Conservation (phyloP, 2,113 vertebrate species). For the Toxotes jaculatrix region DNA sequence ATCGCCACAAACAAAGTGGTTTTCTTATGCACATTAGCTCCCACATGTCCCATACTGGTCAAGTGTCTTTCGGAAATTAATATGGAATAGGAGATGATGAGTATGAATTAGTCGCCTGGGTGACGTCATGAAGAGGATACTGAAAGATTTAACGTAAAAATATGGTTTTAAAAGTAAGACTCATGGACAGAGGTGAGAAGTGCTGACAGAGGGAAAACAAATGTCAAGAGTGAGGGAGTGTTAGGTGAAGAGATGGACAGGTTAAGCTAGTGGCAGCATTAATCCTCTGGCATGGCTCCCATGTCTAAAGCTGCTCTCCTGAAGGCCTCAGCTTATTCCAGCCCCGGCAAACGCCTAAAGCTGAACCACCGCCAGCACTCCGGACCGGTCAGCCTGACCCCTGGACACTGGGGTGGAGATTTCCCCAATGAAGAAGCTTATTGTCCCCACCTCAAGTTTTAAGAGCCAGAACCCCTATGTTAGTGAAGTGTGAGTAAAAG, state of each 20-base stretch:
- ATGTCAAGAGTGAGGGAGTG: constrained; percentile 3
- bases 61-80: constrained; percentile 15
- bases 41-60: constrained; percentile 6
- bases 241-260: constrained; percentile 53
- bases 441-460: neutral
- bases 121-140: constrained; percentile 11
- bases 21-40: constrained; percentile 18
- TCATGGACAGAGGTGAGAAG: neutral
- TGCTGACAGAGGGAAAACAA: constrained; percentile 3
- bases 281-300: constrained; percentile 64
- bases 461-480: constrained; percentile 9
- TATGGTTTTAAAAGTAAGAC: neutral
- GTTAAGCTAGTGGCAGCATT: constrained; percentile 56
- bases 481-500: neutral
- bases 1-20: constrained; percentile 8
- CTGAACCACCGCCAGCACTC: constrained; percentile 28
- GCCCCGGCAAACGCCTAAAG: neutral
- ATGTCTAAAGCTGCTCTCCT: constrained; percentile 60
- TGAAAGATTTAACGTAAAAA: neutral
- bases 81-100: constrained; percentile 37
- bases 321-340: constrained; percentile 20
- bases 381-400: constrained; percentile 25
- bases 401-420: constrained; percentile 12
- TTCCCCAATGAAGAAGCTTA: constrained; percentile 21
- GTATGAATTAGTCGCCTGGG: neutral